Conservation (phyloP, 1,140 invertebrate genomes). For the Drosophila insularis region DNA sequence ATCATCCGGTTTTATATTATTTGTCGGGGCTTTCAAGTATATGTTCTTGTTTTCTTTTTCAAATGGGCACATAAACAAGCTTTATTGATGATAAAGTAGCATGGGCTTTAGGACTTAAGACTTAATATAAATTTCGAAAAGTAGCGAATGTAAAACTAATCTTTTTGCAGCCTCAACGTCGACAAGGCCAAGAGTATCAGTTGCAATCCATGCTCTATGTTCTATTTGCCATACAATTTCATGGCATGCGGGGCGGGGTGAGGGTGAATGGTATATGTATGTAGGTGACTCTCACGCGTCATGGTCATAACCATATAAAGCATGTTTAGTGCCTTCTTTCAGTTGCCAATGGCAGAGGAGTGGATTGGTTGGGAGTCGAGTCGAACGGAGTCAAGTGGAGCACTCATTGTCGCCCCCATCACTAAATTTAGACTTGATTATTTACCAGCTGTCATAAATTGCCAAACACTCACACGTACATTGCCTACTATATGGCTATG, state of each 20-base stretch:
- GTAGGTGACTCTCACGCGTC: constrained; percentile 44
- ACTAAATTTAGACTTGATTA: constrained; percentile 45
- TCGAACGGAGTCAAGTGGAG: constrained; percentile 1
- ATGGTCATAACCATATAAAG: constrained; percentile 49
- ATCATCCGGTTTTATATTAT: constrained; percentile 9
- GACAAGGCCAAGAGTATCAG: neutral
- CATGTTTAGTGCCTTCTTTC: constrained; percentile 45
- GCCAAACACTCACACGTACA: constrained; percentile 5
- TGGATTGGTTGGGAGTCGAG: neutral
- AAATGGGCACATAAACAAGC: constrained; percentile 1
- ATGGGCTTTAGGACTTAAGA: constrained; percentile 14
- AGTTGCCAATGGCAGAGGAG: neutral
- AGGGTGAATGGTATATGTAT: neutral
- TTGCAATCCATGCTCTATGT: neutral
- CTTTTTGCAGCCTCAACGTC: neutral
- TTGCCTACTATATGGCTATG: neutral
- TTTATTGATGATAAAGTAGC: constrained; percentile 9
- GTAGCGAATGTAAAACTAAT: neutral
- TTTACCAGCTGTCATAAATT: constrained; percentile 43
- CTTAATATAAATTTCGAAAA: neutral
- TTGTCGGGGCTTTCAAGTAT: constrained; percentile 6
- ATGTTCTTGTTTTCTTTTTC: neutral
- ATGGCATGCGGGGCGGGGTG: neutral
- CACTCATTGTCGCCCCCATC: constrained; percentile 12
- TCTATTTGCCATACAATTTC: neutral